Base-by-base conservation (phyloP, 2,888 invertebrate genomes). In the Thelaira solivaga region DNA sequence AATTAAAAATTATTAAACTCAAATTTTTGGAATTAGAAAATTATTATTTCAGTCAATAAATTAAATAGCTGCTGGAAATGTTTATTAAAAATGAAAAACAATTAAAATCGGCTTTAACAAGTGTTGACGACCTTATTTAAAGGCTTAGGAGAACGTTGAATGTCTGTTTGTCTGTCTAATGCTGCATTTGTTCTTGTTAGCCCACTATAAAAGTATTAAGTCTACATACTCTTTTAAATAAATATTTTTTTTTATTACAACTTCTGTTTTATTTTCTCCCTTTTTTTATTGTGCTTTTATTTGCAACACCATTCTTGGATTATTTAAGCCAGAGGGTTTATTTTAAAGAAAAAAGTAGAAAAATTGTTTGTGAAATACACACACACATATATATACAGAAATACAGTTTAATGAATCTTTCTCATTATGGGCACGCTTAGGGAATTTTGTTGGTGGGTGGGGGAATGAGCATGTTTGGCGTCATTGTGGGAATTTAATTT, bases 401-500 rank as follows among this genome's bases (percentile, higher is more conserved):
- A 36, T 18, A 34, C 47, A 26, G 34, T 4, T 53, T 18, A 16
- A 8, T 24, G 29, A 8, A 26, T 5, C 11, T 16, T 2, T 5
- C 34, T 62, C 71, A 62, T 45, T 43, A 45, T 4, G 51, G 4
- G 8, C 55, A 16, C 29, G 11, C 11, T 39, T 34, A 39, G 57
- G 31, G 43, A 18, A 24, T 64, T 49, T 29, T 8, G 2, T 8
- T 4, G 22, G 43, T 29, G 29, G 13, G 10, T 43, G 20, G 2
- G n/a, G 22, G 57, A n/a, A n/a, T n/a, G n/a, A n/a, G n/a, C n/a
- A n/a, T 16, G 18, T 29, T 55, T 34, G 4, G 8, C 11, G 31
- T 24, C 39, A 57, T 18, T 41, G 22, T 41, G 65, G 45, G 57
- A 65, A 34, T 73, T 51, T 18, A 16, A 57, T 49, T 57, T 49